A percentile compares a stretch with the other conserved stretches of the same genome.
These are phyloP conservation scores for Temnopleurus reevesii DNA, from an alignment of 53 echinoderm and acorn worm genomes.

Conservation along the genomic window DNA sequence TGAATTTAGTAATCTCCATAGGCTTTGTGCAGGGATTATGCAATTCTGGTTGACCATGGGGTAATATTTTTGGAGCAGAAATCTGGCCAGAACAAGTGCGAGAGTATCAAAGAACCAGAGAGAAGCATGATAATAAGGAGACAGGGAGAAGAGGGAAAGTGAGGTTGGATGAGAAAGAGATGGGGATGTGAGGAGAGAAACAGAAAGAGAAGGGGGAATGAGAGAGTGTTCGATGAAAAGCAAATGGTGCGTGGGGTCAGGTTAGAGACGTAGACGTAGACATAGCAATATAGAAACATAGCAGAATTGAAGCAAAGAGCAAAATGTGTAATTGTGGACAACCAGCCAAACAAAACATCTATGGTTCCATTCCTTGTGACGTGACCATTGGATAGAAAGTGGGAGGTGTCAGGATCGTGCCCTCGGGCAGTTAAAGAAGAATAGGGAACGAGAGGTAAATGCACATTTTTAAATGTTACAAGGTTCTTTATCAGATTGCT, in stretches of 20 bases:
- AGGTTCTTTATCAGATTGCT: slow-evolving; percentile 34
- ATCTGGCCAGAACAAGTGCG: neutral
- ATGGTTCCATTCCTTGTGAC: too few species aligned
- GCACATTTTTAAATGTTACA: slow-evolving; percentile 55
- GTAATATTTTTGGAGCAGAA: neutral
- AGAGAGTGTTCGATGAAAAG: neutral
- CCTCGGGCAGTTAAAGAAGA: neutral
- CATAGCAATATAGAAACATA: neutral
- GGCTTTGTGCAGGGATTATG: too few species aligned
- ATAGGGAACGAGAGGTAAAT: slow-evolving; percentile 50
- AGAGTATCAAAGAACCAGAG: neutral
- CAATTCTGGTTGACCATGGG: too few species aligned
- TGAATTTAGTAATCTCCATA: too few species aligned
- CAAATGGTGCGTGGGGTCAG: neutral
- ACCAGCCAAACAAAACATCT: too few species aligned
- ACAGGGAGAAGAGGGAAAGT: neutral
- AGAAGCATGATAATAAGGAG: neutral
- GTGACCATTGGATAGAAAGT: neutral
- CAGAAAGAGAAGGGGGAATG: neutral
- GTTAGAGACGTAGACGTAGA: neutral
- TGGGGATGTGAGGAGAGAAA: neutral
- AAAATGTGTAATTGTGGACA: too few species aligned
- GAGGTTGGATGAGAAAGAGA: neutral
- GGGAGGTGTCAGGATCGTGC: neutral
- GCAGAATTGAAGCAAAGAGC: too few species aligned